Evolutionary conservation across 1,140 invertebrate genomes (phyloP).

Genomic region (Caenorhabditis remanei): DNA sequence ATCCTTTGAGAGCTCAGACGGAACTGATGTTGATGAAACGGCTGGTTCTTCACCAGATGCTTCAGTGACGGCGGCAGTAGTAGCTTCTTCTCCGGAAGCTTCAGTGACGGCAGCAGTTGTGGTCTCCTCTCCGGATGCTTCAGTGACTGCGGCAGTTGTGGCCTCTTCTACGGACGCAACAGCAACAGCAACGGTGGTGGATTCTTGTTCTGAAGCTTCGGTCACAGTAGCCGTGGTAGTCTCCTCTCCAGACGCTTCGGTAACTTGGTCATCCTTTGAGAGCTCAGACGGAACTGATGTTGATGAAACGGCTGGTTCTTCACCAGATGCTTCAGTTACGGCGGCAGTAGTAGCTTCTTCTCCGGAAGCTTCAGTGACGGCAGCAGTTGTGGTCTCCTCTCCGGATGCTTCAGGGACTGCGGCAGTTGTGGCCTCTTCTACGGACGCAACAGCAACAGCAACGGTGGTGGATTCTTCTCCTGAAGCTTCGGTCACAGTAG

Average conservation of each 20-base stretch:
- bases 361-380: conserved; percentile 32
- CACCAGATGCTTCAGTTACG: neutral
- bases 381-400: neutral
- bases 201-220: conserved; percentile 1
- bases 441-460: neutral
- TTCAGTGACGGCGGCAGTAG: neutral
- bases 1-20: conserved; percentile 15
- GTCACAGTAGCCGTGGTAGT: neutral
- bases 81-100: neutral
- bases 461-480: neutral
- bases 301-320: neutral
- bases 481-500: conserved; percentile 18
- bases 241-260: conserved; percentile 43
- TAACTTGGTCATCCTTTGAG: conserved; percentile 7
- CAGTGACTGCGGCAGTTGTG: neutral
- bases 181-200: conserved; percentile 19
- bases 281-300: neutral
- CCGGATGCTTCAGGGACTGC: neutral
- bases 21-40: neutral
- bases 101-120: neutral
- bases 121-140: conserved; percentile 7
- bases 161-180: conserved; percentile 37
- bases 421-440: conserved; percentile 19
- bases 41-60: conserved; percentile 19
- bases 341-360: neutral